Conservation (phyloP, 2,797 vertebrate genomes). For the Gymnothorax reevesii region DNA sequence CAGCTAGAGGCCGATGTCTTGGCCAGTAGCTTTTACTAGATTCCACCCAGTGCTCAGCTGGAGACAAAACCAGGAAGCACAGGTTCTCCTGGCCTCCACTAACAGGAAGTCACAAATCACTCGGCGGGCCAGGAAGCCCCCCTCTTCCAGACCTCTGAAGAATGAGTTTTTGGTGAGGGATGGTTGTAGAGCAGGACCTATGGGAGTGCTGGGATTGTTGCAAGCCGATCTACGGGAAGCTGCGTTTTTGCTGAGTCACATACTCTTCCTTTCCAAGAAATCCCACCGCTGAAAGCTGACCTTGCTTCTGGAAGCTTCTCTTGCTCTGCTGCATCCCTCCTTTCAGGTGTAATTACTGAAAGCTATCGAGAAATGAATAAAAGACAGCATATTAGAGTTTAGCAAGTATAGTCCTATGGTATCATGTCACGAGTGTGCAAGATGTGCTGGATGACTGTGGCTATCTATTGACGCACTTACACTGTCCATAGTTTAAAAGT, state of each 20-base stretch:
- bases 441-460: not conserved
- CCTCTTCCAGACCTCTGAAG: not conserved
- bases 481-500: not conserved
- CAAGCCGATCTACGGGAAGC: slow-evolving; percentile 36
- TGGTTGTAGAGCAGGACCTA: not conserved
- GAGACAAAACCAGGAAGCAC: slow-evolving; percentile 51
- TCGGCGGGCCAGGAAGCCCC: slow-evolving; percentile 23
- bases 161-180: slow-evolving; percentile 3
- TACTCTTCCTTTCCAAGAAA: slow-evolving; percentile 16
- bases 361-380: not conserved
- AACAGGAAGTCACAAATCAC: slow-evolving; percentile 42
- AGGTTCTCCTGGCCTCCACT: slow-evolving; percentile 43
- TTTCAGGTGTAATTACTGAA: not conserved
- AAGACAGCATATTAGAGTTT: not conserved
- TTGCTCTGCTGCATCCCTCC: not conserved
- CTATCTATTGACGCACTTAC: not conserved
- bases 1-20: slow-evolving; percentile 57
- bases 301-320: not conserved
- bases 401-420: not conserved
- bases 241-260: slow-evolving; percentile 30
- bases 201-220: slow-evolving; percentile 7
- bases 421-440: not conserved
- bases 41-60: slow-evolving; percentile 43
- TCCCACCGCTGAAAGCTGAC: not conserved
- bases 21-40: slow-evolving; percentile 66